Evolutionary conservation across 2,113 vertebrate species (phyloP).

Genomic region (Craseonycteris thonglongyai): DNA sequence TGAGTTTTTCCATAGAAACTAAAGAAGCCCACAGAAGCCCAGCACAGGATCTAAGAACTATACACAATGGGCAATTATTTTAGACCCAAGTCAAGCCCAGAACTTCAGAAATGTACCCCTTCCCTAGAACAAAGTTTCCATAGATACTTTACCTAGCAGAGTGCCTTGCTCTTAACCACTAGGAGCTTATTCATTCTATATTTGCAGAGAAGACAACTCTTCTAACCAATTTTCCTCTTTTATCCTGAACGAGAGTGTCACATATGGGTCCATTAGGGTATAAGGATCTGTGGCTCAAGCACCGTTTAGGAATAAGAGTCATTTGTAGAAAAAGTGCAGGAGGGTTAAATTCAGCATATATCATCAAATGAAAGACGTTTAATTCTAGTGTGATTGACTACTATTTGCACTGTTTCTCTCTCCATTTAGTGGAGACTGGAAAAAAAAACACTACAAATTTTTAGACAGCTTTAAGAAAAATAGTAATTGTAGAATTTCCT

Average conservation of each 20-base stretch:
- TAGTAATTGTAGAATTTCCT: background rate
- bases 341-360: background rate
- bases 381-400: background rate
- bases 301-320: background rate
- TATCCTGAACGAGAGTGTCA: background rate
- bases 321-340: background rate
- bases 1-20: conserved; percentile 25
- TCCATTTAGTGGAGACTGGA: background rate
- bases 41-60: background rate
- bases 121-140: background rate
- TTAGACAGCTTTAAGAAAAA: conserved; percentile 16
- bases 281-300: background rate
- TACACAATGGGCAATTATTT: background rate
- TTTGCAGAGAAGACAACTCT: background rate
- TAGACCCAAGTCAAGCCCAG: background rate
- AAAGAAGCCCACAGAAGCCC: background rate
- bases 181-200: background rate
- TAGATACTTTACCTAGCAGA: background rate
- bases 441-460: conserved; percentile 8
- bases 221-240: background rate
- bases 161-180: background rate
- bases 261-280: background rate
- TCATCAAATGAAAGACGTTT: conserved; percentile 12
- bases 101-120: background rate
- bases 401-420: background rate